Percentiles rank a stretch among this genome's conserved stretches.
Evolutionary conservation across 2,888 invertebrate species (phyloP).

Genomic region (Isotomurus palustris): DNA sequence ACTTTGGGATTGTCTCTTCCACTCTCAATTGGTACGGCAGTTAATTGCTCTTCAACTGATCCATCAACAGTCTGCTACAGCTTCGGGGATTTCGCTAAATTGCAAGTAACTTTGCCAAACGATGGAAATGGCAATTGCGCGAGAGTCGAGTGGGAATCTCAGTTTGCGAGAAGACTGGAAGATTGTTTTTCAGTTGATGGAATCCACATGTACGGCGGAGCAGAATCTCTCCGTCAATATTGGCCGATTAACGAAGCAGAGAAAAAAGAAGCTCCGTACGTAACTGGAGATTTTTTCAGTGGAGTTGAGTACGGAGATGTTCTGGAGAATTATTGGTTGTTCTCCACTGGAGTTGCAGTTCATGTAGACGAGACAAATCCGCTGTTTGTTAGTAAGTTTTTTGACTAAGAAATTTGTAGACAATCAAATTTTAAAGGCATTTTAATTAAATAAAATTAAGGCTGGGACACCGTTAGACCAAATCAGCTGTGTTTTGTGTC

Average conservation of each 20-base stretch:
- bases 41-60: neutral
- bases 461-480: slow-evolving; percentile 17
- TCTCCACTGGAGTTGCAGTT: slow-evolving; percentile 34
- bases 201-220: slow-evolving; percentile 39
- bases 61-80: neutral
- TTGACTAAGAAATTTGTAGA: neutral
- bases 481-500: slow-evolving; percentile 24
- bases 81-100: neutral
- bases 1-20: neutral
- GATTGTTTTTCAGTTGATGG: slow-evolving; percentile 37
- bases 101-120: neutral
- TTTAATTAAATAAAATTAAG: slow-evolving; percentile 5
- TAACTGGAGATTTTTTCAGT: slow-evolving; percentile 13
- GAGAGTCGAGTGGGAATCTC: slow-evolving; percentile 33
- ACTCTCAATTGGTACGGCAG: neutral
- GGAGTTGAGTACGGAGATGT: slow-evolving; percentile 30
- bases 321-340: slow-evolving; percentile 41
- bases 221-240: slow-evolving; percentile 24
- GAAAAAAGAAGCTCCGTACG: slow-evolving; percentile 20
- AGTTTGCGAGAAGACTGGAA: slow-evolving; percentile 28
- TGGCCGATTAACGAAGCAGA: slow-evolving; percentile 36
- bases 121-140: slow-evolving; percentile 16
- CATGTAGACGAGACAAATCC: slow-evolving; percentile 34
- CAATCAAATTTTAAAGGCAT: neutral
- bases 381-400: slow-evolving; percentile 29